These are phyloP conservation scores for Drosophila helvetica DNA, from an alignment of 2,888 invertebrate species.

Conservation along the genomic window DNA sequence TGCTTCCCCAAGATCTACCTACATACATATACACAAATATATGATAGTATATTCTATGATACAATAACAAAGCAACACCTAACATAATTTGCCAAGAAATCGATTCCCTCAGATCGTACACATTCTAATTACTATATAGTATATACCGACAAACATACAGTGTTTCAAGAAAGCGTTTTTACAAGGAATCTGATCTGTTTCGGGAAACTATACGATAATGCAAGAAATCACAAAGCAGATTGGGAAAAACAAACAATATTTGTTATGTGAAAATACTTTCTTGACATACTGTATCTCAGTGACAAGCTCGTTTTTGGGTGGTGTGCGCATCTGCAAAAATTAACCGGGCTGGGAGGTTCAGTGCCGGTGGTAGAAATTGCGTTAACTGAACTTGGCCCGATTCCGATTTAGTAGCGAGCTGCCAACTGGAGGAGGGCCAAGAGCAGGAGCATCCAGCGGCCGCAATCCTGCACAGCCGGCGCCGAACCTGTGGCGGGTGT, in stretches of 20 bases:
- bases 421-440: constrained; percentile 34
- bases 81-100: constrained; percentile 50
- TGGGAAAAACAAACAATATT: neutral
- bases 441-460: constrained; percentile 20
- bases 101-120: constrained; percentile 15
- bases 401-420: constrained; percentile 33
- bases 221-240: neutral
- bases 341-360: constrained; percentile 10
- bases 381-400: constrained; percentile 29
- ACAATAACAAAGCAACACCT: constrained; percentile 75
- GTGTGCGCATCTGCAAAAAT: constrained; percentile 51
- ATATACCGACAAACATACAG: constrained; percentile 1
- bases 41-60: constrained; percentile 44
- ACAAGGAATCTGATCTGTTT: neutral
- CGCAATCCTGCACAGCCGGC: constrained; percentile 25
- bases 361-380: constrained; percentile 65
- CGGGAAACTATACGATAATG: neutral
- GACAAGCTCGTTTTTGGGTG: constrained; percentile 60
- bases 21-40: constrained; percentile 2
- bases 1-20: constrained; percentile 9
- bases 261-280: neutral
- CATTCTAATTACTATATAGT: constrained; percentile 4
- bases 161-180: neutral
- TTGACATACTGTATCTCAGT: constrained; percentile 1
- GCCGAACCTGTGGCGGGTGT: constrained; percentile 2